Conservation (phyloP, 2,888 invertebrate species). For the Lochmaea capreae region DNA sequence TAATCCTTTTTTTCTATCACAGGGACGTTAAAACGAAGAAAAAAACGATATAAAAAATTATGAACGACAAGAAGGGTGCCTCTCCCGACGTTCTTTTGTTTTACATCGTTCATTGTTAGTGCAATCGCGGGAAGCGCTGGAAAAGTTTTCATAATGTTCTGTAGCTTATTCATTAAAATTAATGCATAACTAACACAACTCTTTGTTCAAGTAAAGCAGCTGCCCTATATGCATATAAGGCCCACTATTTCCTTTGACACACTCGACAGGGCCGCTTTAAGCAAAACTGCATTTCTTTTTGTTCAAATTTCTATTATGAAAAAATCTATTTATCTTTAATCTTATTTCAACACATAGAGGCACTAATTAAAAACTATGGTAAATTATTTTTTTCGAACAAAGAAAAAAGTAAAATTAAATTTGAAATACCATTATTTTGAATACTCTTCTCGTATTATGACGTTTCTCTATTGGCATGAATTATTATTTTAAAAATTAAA, state of each 20-base stretch:
- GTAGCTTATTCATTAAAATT: conserved; percentile 56
- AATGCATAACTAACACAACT: conserved; percentile 56
- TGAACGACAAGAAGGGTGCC: conserved; percentile 48
- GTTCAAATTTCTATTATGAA: background rate
- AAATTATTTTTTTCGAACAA: too few relatives aligned
- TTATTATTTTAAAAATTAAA: too few relatives aligned
- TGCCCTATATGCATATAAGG: conserved; percentile 36
- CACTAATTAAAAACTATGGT: too few relatives aligned
- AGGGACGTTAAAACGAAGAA: conserved; percentile 44
- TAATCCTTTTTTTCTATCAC: conserved; percentile 30
- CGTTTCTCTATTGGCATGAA: too few relatives aligned
- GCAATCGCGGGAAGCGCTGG: conserved; percentile 47
- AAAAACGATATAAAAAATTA: conserved; percentile 49
- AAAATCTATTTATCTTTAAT: too few relatives aligned
- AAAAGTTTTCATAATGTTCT: conserved; percentile 45
- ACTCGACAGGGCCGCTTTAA: conserved; percentile 5
- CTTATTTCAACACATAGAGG: too few relatives aligned
- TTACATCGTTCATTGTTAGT: conserved; percentile 50
- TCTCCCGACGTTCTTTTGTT: conserved; percentile 51
- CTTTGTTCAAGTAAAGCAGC: conserved; percentile 34
- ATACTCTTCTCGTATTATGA: too few relatives aligned
- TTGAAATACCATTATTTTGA: too few relatives aligned
- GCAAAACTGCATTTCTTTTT: background rate
- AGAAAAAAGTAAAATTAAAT: too few relatives aligned
- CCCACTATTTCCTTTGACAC: conserved; percentile 21